A percentile compares a stretch with the other conserved stretches of the same genome.
Evolutionary conservation across 2,797 vertebrate species (phyloP).

Genomic region (Anguilla megastoma): DNA sequence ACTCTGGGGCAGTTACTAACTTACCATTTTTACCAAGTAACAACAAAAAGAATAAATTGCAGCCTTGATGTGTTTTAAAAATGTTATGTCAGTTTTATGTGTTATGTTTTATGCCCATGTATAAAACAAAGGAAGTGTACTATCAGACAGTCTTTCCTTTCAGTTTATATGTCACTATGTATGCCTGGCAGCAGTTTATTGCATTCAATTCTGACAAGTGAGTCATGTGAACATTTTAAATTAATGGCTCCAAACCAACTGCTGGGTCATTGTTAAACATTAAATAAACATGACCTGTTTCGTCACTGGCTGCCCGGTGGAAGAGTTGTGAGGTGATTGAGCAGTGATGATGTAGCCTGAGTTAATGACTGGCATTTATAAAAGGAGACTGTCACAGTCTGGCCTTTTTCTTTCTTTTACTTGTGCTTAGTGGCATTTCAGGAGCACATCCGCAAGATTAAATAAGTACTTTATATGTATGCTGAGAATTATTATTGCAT

Average conservation of each 20-base stretch:
- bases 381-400: background rate
- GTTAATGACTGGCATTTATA: background rate
- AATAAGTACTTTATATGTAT: conserved; percentile 5
- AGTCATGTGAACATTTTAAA: conserved; percentile 37
- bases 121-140: conserved; percentile 12
- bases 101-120: background rate
- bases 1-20: too few species aligned
- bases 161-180: conserved; percentile 24
- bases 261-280: conserved; percentile 29
- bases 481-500: background rate
- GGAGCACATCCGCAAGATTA: background rate
- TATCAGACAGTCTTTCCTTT: conserved; percentile 7
- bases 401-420: background rate
- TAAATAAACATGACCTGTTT: conserved; percentile 21
- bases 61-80: background rate
- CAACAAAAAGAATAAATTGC: too few species aligned
- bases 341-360: background rate
- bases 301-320: background rate
- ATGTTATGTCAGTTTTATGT: too few species aligned
- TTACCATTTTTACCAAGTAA: too few species aligned
- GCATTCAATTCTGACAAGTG: conserved; percentile 32
- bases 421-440: background rate
- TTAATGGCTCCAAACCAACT: conserved; percentile 34
- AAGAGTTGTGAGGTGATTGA: background rate
- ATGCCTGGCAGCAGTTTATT: conserved; percentile 24